A percentile compares a stretch with the other conserved stretches of the same genome.
Evolutionary conservation across 2,113 vertebrate genomes (phyloP).

Genomic region (Notarius lentiginosus): DNA sequence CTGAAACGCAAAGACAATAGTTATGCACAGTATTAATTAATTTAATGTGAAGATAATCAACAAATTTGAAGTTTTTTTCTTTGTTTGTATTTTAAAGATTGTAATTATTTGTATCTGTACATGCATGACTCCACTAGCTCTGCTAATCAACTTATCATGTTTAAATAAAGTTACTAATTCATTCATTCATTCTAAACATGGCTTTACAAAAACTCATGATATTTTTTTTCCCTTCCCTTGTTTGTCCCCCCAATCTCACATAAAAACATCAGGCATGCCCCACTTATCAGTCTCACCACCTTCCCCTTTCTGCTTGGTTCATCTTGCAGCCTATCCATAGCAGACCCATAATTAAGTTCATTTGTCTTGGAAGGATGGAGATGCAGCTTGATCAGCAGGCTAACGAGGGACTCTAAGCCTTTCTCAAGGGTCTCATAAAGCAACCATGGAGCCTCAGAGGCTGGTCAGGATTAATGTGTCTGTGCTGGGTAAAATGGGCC

Average conservation of each 20-base stretch:
- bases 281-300: constrained; percentile 22
- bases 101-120: no score
- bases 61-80: no score
- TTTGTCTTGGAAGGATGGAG: constrained; percentile 38
- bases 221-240: not conserved
- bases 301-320: constrained; percentile 4
- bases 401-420: constrained; percentile 32
- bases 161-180: no score
- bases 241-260: constrained; percentile 2
- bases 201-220: not conserved
- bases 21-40: no score
- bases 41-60: no score
- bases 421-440: constrained; percentile 43
- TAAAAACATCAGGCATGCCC: constrained; percentile 14
- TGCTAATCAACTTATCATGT: no score
- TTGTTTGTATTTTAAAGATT: no score
- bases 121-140: no score
- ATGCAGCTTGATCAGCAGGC: constrained; percentile 15
- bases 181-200: not conserved
- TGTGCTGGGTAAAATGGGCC: constrained; percentile 40
- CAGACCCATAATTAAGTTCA: constrained; percentile 31
- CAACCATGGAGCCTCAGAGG: constrained; percentile 40
- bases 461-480: constrained; percentile 48
- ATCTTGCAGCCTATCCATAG: constrained; percentile 25
- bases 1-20: no score